Evolutionary conservation across 1,140 invertebrate species (phyloP), one percentile per base, ranked within the genome.

Genomic region (Ditylenchus dipsaci): DNA sequence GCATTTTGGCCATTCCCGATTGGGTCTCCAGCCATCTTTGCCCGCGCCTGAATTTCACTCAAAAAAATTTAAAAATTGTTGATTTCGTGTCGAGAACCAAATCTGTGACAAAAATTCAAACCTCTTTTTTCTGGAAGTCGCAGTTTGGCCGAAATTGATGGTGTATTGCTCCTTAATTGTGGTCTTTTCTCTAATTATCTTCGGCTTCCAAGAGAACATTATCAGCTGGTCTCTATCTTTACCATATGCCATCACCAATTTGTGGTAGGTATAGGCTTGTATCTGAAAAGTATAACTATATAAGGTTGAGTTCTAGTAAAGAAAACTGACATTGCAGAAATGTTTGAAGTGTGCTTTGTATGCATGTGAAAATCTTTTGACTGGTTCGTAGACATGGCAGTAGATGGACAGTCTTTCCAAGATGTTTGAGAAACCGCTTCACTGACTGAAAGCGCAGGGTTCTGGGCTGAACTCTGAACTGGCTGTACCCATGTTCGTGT

Each of bases 231-330:
- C 71, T 23, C 71, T 56, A 1, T 71, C 43, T 1, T 61, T 69
- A 3, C 69, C 69, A 57, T 71, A 71, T 7, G 71, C 72, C 21
- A 71, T 45, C 1, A 72, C 68, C 45, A 71, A 47, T 65, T 71
- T 71, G 69, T 72, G 70, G 30, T 71, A 71, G 21, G 69, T 72
- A 23, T 63, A 71, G 3, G 69, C 62, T 0, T 53, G 68, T 9
- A 71, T 45, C 69, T 71, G 49, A 26, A 69, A 33, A 53, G 26
- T 53, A 38, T 38, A 38, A 38, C 11, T 38, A 11, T 38, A 11
- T 38, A 38, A 38, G 3, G 3, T 38, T 38, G 33, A 11, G 23
- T 53, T 8, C 45, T 47, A 53, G 45, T 11, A 21, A n/a, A 9
- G 42, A 5, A 1, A 30, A 33, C 33, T 7, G 27, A 71, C 68